These are phyloP conservation scores for Centropus bengalensis DNA, from an alignment of 2,113 vertebrate genomes.

Conservation along the genomic window DNA sequence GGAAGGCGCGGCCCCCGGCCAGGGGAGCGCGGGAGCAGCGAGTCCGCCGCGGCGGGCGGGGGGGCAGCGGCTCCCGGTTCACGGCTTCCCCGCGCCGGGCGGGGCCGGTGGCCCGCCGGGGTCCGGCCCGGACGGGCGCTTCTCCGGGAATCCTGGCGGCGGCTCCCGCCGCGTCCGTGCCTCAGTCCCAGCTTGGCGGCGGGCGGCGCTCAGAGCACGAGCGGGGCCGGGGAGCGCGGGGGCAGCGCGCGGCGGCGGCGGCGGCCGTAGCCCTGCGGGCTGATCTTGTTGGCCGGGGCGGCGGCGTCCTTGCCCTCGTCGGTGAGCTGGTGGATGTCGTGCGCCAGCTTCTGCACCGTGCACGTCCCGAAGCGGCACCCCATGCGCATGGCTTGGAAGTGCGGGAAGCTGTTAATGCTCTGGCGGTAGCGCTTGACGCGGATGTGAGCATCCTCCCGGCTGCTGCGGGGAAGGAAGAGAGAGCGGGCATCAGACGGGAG, in stretches of 20 bases:
- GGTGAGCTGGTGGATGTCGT: constrained; percentile 85
- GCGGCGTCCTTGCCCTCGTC: constrained; percentile 80
- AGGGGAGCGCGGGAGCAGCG: no score
- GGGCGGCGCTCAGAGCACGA: neutral
- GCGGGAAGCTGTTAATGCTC: constrained; percentile 72
- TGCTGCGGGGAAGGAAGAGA: constrained; percentile 40
- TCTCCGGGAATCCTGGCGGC: neutral
- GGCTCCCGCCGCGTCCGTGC: no score
- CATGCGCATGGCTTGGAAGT: constrained; percentile 67
- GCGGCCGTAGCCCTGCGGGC: constrained; percentile 89
- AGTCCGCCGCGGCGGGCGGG: neutral
- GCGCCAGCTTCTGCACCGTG: constrained; percentile 87
- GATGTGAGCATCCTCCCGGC: constrained; percentile 70
- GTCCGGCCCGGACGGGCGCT: neutral
- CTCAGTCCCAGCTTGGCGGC: no score
- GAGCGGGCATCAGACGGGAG: neutral
- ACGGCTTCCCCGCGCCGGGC: neutral
- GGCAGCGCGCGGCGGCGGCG: constrained; percentile 83
- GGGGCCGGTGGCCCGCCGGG: neutral
- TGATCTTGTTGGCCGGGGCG: constrained; percentile 86
- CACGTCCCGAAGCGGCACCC: constrained; percentile 91
- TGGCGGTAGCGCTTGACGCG: constrained; percentile 89
- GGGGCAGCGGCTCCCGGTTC: neutral
- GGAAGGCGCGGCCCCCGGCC: no score
- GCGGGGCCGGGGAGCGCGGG: neutral